A percentile compares a stretch with the other conserved stretches of the same genome.
Conservation (phyloP, 2,113 vertebrate species). For the Phoxinus phoxinus region DNA sequence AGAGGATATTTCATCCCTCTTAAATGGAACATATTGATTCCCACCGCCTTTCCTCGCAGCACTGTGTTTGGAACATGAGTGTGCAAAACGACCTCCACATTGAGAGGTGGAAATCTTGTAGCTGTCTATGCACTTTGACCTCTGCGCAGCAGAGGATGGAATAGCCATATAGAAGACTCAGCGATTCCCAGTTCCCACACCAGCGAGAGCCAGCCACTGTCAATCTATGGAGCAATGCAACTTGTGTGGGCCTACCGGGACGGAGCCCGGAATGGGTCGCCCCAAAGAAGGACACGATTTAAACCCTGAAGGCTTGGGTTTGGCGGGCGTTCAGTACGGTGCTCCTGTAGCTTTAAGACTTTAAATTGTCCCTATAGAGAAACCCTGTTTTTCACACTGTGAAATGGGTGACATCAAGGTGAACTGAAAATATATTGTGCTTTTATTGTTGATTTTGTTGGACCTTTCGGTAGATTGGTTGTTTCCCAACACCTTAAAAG, state of each 20-base stretch:
- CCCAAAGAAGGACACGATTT: conserved; percentile 32
- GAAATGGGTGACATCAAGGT: conserved; percentile 58
- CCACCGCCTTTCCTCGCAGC: conserved; percentile 65
- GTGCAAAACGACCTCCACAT: conserved; percentile 67
- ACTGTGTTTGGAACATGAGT: conserved; percentile 66
- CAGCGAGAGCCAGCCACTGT: conserved; percentile 71
- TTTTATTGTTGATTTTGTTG: conserved; percentile 39
- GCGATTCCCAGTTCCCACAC: conserved; percentile 72
- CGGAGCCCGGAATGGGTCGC: conserved; percentile 7
- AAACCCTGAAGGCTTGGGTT: conserved; percentile 10
- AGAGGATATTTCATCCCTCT: conserved; percentile 54
- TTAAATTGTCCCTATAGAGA: conserved; percentile 26
- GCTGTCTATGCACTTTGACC: conserved; percentile 83
- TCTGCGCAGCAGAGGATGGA: conserved; percentile 77
- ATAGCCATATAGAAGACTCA: conserved; percentile 81
- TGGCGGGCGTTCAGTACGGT: conserved; percentile 5
- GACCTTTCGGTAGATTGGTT: neutral
- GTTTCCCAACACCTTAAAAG: neutral
- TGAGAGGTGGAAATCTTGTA: conserved; percentile 68
- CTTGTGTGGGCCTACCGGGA: conserved; percentile 55
- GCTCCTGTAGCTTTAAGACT: conserved; percentile 57
- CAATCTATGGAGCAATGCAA: conserved; percentile 55
- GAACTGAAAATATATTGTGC: conserved; percentile 57
- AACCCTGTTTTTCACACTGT: conserved; percentile 59
- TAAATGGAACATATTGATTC: conserved; percentile 68